These are phyloP conservation scores for Oscheius sp. DNA, from an alignment of 2,888 invertebrate species.

Conservation along the genomic window DNA sequence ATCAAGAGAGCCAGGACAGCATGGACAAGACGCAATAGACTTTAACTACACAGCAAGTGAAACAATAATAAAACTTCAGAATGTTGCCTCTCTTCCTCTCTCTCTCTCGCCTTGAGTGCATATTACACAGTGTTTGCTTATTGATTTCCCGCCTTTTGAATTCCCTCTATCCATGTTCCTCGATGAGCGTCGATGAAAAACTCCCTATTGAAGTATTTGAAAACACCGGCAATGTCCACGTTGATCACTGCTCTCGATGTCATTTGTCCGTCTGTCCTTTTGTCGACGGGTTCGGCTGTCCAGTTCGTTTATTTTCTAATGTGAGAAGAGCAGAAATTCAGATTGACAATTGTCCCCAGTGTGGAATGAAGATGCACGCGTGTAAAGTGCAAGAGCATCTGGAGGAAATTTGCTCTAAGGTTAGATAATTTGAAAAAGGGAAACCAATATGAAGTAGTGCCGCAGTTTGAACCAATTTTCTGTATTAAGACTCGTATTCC, in stretches of 20 bases:
- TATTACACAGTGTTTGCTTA: constrained; percentile 9
- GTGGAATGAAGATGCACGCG: constrained; percentile 30
- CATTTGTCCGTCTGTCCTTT: constrained; percentile 11
- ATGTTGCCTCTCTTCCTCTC: too few relatives aligned
- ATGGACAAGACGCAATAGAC: constrained; percentile 29
- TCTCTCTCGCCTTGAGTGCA: not conserved
- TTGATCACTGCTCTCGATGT: constrained; percentile 24
- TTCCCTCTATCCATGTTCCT: not conserved
- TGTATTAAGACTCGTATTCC: constrained; percentile 35
- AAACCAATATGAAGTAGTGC: too few relatives aligned
- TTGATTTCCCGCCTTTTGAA: not conserved
- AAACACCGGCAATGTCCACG: constrained; percentile 20
- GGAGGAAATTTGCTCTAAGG: constrained; percentile 40
- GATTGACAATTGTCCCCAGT: constrained; percentile 16
- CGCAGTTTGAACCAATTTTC: too few relatives aligned
- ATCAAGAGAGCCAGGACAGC: constrained; percentile 24
- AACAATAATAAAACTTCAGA: too few relatives aligned
- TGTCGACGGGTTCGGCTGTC: constrained; percentile 19
- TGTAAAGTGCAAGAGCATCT: constrained; percentile 47
- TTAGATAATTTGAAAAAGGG: not conserved
- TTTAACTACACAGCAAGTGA: too few relatives aligned
- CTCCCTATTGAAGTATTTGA: not conserved
- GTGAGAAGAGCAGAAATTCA: not conserved
- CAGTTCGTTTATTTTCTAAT: not conserved
- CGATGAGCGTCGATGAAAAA: not conserved